Evolutionary conservation across 2,888 invertebrate species (phyloP).

Genomic region (Caenorhabditis becei): DNA sequence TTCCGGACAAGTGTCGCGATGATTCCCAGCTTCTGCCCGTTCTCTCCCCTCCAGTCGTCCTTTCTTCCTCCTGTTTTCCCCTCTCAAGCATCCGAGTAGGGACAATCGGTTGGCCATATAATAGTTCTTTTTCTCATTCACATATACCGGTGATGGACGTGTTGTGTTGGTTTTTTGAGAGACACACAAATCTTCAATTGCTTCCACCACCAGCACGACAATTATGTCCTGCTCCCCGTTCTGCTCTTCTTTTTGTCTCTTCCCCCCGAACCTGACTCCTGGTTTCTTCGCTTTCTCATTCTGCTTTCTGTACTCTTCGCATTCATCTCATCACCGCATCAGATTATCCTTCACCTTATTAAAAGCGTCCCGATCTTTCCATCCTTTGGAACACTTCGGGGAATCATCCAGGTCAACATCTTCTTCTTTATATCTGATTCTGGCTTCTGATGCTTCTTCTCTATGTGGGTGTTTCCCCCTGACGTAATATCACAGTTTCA

Average conservation of each 20-base stretch:
- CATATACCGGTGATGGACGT: conserved; percentile 12
- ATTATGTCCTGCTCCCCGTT: conserved; percentile 4
- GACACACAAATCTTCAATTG: neutral
- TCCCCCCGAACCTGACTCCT: neutral
- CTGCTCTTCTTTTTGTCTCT: neutral
- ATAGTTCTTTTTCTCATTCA: conserved; percentile 1
- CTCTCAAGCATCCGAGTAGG: neutral
- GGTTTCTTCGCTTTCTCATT: neutral
- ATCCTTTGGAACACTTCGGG: neutral
- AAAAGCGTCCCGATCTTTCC: neutral
- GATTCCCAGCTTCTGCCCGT: conserved; percentile 14
- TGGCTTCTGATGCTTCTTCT: neutral
- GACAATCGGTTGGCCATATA: neutral
- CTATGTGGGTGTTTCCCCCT: neutral
- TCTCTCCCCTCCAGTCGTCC: neutral
- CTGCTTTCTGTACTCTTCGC: neutral
- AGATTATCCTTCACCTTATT: neutral
- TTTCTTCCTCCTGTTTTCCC: neutral
- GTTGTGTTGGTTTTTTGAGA: conserved; percentile 8
- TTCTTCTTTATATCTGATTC: neutral
- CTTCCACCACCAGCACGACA: conserved; percentile 6
- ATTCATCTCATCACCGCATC: neutral
- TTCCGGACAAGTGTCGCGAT: neutral
- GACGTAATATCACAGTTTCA: neutral
- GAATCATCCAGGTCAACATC: neutral